phyloP scores from a whole-genome alignment of 2,797 vertebrate genomes.

The Sebastes goodei region DNA sequence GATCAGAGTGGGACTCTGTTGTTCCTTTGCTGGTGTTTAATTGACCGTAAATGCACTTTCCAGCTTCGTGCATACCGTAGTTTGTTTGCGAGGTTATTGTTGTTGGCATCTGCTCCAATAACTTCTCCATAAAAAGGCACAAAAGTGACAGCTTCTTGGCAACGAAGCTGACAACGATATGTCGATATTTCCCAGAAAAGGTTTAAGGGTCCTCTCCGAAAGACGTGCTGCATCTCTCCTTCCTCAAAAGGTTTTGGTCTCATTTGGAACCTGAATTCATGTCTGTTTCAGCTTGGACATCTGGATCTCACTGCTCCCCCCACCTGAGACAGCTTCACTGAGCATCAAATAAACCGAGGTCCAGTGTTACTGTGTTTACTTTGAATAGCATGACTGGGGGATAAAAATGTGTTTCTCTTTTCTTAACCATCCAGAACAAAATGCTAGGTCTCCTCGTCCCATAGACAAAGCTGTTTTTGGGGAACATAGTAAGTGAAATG shows the following conservation, averaged over 20 bases:
- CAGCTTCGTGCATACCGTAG: constrained; percentile 40
- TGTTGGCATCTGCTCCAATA: constrained; percentile 37
- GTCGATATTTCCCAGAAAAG: constrained; percentile 6
- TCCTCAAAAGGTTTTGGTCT: constrained; percentile 63
- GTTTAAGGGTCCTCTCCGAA: constrained; percentile 1
- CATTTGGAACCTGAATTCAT: constrained; percentile 49
- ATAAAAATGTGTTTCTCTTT: neutral
- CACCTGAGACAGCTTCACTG: constrained; percentile 51
- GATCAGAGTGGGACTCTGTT: neutral
- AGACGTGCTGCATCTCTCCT: neutral
- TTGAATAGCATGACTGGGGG: constrained; percentile 33
- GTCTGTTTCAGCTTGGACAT: constrained; percentile 35
- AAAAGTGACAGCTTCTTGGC: constrained; percentile 37
- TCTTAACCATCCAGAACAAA: constrained; percentile 22
- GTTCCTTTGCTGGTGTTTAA: constrained; percentile 38
- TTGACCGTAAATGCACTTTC: constrained; percentile 32
- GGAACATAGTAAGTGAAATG: constrained; percentile 91
- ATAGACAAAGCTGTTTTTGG: constrained; percentile 93
- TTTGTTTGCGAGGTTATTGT: constrained; percentile 51
- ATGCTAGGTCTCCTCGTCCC: constrained; percentile 93
- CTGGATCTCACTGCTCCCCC: constrained; percentile 40
- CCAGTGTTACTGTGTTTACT: constrained; percentile 40
- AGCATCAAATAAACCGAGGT: constrained; percentile 34
- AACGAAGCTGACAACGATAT: constrained; percentile 24
- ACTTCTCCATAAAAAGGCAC: constrained; percentile 56